A percentile compares a stretch with the other conserved stretches of the same genome.
Conservation (phyloP, 2,113 vertebrate species). For the Malaclemys terrapin region DNA sequence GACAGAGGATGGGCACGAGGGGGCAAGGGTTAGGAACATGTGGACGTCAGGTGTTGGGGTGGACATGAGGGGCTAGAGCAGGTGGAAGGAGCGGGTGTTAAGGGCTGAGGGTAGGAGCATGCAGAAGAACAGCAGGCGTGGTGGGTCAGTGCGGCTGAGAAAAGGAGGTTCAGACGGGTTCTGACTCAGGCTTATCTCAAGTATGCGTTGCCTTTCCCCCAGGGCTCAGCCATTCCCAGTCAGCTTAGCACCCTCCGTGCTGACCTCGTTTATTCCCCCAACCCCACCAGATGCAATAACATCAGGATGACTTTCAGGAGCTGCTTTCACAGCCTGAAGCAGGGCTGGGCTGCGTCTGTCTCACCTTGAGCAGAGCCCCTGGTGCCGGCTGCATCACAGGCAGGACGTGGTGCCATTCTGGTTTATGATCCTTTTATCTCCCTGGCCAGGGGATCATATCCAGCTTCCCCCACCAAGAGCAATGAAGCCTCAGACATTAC, state of each 20-base stretch:
- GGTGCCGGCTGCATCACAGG: slow-evolving; percentile 15
- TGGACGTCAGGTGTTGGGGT: neutral
- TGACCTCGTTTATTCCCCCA: neutral
- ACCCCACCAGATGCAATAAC: neutral
- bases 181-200: rapidly evolving
- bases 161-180: neutral
- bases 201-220: rapidly evolving
- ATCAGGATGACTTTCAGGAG: neutral
- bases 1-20: neutral
- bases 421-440: slow-evolving; percentile 50
- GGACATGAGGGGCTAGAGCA: neutral
- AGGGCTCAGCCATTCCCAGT: neutral
- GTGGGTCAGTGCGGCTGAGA: neutral
- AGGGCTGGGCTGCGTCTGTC: neutral
- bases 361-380: slow-evolving; percentile 3
- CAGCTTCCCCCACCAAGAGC: slow-evolving; percentile 33
- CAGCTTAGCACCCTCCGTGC: neutral
- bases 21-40: neutral
- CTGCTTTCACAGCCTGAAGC: neutral
- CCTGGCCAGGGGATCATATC: neutral
- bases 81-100: neutral
- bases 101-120: neutral
- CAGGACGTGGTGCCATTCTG: neutral
- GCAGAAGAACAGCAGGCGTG: neutral
- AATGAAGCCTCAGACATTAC: slow-evolving; percentile 46